Evolutionary conservation across 2,797 vertebrate species (phyloP).

Genomic region (Neomorphus geoffroyi): DNA sequence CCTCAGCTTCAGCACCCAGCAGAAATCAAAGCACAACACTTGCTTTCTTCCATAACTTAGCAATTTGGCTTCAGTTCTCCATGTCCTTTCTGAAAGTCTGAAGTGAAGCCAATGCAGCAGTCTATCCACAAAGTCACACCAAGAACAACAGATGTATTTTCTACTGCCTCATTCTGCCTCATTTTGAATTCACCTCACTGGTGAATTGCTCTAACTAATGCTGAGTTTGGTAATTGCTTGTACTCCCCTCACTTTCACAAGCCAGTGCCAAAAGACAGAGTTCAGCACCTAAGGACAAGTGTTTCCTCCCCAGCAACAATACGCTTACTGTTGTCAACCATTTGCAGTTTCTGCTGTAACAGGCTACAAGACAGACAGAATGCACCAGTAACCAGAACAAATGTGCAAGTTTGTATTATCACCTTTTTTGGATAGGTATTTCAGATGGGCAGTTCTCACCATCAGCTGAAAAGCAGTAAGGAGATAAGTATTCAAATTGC

Average conservation of each 20-base stretch:
- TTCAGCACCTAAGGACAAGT: accelerated
- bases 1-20: slow-evolving; percentile 17
- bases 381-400: neutral
- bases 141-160: slow-evolving; percentile 20
- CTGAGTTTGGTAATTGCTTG: neutral
- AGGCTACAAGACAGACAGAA: neutral
- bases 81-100: slow-evolving; percentile 38
- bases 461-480: neutral
- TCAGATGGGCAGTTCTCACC: neutral
- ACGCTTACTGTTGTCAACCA: neutral
- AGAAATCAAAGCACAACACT: slow-evolving; percentile 43
- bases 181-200: accelerated
- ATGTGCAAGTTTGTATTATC: neutral
- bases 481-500: neutral
- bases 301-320: neutral
- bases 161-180: neutral
- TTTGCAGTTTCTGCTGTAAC: neutral
- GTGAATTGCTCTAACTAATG: neutral
- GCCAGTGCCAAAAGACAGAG: neutral
- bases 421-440: neutral
- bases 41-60: slow-evolving; percentile 49
- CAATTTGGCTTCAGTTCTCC: slow-evolving; percentile 49
- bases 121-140: neutral
- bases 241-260: neutral
- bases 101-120: slow-evolving; percentile 50